Evolutionary conservation across 2,888 invertebrate species (phyloP).

Genomic region (Drepana falcataria): DNA sequence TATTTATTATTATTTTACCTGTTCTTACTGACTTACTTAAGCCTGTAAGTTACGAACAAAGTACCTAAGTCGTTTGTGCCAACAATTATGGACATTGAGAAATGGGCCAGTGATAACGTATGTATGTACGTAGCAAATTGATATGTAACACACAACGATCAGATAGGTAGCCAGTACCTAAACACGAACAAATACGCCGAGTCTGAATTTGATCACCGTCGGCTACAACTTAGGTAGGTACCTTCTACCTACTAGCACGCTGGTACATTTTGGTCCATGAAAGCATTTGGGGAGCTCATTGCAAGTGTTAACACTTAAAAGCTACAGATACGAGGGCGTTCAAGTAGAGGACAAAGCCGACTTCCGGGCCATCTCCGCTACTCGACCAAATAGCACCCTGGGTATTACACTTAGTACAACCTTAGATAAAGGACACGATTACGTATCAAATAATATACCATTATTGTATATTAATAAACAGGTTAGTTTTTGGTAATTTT

Average conservation of each 20-base stretch:
- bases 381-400: slow-evolving; percentile 57
- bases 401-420: slow-evolving; percentile 25
- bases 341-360: background rate
- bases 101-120: background rate
- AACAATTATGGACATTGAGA: background rate
- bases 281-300: slow-evolving; percentile 11
- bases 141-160: slow-evolving; percentile 44
- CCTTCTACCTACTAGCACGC: slow-evolving; percentile 12
- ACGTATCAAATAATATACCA: slow-evolving; percentile 26
- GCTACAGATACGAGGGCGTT: background rate
- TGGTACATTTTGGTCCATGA: slow-evolving; percentile 33
- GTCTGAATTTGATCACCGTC: slow-evolving; percentile 6
- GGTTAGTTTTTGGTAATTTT: slow-evolving; percentile 32
- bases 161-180: slow-evolving; percentile 10
- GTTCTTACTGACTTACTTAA: too few relatives aligned
- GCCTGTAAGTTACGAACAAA: too few relatives aligned
- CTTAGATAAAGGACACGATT: slow-evolving; percentile 27
- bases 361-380: slow-evolving; percentile 3
- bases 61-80: too few relatives aligned
- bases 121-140: slow-evolving; percentile 23
- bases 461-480: slow-evolving; percentile 14
- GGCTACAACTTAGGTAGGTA: slow-evolving; percentile 16
- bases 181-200: too few relatives aligned
- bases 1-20: too few relatives aligned
- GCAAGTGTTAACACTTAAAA: background rate